Evolutionary conservation across 2,113 vertebrate genomes (phyloP).

Genomic region (Myocastor coypus): DNA sequence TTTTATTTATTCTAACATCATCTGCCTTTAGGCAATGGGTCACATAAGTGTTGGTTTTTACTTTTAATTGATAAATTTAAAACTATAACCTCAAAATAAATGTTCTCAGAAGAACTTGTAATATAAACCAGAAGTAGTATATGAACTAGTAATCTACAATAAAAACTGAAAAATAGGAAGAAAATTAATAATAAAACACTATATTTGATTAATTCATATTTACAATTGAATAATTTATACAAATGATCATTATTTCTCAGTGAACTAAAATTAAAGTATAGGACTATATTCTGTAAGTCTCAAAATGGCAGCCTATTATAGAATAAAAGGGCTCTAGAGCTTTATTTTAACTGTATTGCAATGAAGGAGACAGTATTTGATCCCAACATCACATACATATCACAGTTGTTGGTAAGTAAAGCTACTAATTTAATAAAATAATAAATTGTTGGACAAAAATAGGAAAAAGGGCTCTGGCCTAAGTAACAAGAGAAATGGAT

Average conservation of each 20-base stretch:
- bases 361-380: background rate
- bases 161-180: background rate
- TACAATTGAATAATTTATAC: slow-evolving; percentile 48
- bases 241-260: slow-evolving; percentile 45
- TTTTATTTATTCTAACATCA: slow-evolving; percentile 81
- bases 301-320: slow-evolving; percentile 26
- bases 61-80: slow-evolving; percentile 71
- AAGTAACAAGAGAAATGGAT: background rate
- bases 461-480: background rate
- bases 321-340: background rate
- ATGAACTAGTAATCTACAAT: background rate
- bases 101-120: slow-evolving; percentile 1
- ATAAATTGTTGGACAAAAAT: slow-evolving; percentile 45
- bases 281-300: background rate
- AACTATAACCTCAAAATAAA: slow-evolving; percentile 62
- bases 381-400: background rate
- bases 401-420: background rate
- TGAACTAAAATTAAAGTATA: background rate
- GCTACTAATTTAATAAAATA: slow-evolving; percentile 4
- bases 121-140: background rate
- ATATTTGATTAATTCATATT: slow-evolving; percentile 8
- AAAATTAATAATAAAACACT: slow-evolving; percentile 60
- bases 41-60: slow-evolving; percentile 58
- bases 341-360: slow-evolving; percentile 33
- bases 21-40: slow-evolving; percentile 68